These are phyloP conservation scores for Vannuccia rotundouncinata DNA, from an alignment of 2,888 invertebrate genomes.

Conservation along the genomic window DNA sequence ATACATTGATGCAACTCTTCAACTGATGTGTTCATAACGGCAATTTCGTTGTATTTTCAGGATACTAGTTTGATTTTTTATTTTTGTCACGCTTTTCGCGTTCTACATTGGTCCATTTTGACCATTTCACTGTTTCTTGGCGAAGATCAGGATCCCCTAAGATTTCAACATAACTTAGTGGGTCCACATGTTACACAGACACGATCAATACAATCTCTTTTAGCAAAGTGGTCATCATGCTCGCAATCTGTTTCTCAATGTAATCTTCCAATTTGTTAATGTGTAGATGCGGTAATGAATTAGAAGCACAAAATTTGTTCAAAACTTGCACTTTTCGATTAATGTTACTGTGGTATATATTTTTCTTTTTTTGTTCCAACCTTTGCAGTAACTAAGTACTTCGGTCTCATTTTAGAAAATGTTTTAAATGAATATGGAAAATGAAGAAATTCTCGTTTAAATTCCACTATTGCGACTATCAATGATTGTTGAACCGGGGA, in stretches of 20 bases:
- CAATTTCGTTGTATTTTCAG: background rate
- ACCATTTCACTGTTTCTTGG: background rate
- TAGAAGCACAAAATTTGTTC: background rate
- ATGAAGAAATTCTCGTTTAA: background rate
- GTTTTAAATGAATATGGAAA: background rate
- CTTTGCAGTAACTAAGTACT: conserved; percentile 1
- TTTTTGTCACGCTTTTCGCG: conserved; percentile 1
- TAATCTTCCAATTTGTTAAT: background rate
- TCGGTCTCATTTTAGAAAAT: conserved; percentile 16
- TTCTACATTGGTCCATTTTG: conserved; percentile 7
- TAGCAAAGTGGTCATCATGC: background rate
- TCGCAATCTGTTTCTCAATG: background rate
- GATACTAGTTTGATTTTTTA: background rate
- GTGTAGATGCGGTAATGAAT: background rate
- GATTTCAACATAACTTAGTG: background rate
- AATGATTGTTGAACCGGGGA: conserved; percentile 24
- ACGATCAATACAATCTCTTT: conserved; percentile 13
- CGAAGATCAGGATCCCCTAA: background rate
- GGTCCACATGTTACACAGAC: background rate
- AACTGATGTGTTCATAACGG: background rate
- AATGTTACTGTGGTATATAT: conserved; percentile 2
- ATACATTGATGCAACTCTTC: background rate
- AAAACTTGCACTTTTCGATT: background rate
- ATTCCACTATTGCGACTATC: conserved; percentile 7
- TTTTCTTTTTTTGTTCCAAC: background rate